Percentiles rank a stretch among this genome's conserved stretches.
Conservation (phyloP, 2,113 vertebrate species). For the Coracopsis vasa region DNA sequence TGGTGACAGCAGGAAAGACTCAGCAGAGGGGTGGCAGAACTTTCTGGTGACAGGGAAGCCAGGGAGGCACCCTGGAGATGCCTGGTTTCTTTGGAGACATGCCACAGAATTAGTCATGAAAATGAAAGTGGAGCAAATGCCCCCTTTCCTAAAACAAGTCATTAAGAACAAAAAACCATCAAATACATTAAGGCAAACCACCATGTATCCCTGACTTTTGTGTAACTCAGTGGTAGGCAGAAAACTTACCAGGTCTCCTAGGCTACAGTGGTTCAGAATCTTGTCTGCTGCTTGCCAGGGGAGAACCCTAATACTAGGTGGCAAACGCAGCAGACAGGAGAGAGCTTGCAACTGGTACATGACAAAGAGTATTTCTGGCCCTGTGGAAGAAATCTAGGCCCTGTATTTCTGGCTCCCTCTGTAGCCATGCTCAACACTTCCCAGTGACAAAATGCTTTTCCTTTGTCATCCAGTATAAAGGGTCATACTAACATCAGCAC, state of each 20-base stretch:
- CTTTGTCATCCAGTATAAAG: neutral
- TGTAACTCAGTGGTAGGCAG: neutral
- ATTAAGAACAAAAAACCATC: neutral
- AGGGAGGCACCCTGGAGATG: neutral
- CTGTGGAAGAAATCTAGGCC: neutral
- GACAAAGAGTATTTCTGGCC: neutral
- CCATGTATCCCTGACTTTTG: rapidly evolving
- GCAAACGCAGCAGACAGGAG: neutral
- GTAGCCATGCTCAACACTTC: neutral
- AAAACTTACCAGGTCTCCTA: neutral
- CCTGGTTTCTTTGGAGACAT: neutral
- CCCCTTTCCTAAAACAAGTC: neutral
- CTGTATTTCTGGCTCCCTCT: neutral
- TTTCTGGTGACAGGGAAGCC: neutral
- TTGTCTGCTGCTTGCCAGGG: neutral
- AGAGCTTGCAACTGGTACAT: neutral
- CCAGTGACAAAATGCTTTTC: neutral
- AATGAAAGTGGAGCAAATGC: neutral
- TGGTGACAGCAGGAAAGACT: neutral
- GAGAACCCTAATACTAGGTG: neutral
- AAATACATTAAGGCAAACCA: neutral
- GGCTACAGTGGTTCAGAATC: neutral
- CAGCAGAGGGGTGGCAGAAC: neutral
- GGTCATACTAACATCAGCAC: rapidly evolving
- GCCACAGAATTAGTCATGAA: neutral